Percentiles rank a stretch among this genome's conserved stretches.
These are phyloP conservation scores for Clupea harengus DNA, from an alignment of 2,113 vertebrate genomes.

Conservation along the genomic window DNA sequence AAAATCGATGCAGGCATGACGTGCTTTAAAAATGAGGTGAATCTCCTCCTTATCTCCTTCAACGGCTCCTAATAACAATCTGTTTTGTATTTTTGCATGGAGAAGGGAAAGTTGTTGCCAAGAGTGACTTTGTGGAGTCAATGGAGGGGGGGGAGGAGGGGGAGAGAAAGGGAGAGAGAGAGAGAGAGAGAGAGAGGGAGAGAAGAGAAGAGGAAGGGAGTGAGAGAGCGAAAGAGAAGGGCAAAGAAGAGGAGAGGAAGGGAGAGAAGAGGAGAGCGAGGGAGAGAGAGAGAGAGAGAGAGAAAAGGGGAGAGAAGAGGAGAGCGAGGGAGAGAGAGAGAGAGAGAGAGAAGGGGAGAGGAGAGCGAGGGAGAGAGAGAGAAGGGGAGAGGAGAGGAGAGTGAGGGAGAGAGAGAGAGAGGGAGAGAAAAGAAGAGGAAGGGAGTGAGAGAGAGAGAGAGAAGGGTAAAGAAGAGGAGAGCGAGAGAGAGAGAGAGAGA, in stretches of 20 bases:
- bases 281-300: neutral
- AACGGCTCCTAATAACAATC: neutral
- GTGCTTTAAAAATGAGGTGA: slow-evolving; percentile 11
- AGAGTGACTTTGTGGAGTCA: slow-evolving; percentile 59
- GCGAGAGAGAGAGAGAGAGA: no score
- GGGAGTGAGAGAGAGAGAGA: no score
- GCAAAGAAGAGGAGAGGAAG: neutral
- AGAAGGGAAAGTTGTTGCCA: slow-evolving; percentile 41
- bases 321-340: neutral
- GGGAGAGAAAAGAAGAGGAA: neutral
- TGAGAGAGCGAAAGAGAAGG: neutral
- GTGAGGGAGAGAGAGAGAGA: no score
- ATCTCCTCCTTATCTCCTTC: neutral
- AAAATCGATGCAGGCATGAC: neutral
- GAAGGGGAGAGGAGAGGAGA: neutral
- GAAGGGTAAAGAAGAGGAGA: no score
- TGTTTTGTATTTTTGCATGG: slow-evolving; percentile 37
- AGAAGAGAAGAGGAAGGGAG: neutral
- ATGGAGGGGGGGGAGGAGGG: neutral
- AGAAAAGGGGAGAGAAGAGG: neutral
- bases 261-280: neutral
- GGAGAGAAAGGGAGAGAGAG: neutral
- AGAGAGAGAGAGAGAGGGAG: neutral
- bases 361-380: neutral
- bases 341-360: neutral